phyloP scores from a whole-genome alignment of 2,888 invertebrate species.

The Chrysomela aeneicollis region DNA sequence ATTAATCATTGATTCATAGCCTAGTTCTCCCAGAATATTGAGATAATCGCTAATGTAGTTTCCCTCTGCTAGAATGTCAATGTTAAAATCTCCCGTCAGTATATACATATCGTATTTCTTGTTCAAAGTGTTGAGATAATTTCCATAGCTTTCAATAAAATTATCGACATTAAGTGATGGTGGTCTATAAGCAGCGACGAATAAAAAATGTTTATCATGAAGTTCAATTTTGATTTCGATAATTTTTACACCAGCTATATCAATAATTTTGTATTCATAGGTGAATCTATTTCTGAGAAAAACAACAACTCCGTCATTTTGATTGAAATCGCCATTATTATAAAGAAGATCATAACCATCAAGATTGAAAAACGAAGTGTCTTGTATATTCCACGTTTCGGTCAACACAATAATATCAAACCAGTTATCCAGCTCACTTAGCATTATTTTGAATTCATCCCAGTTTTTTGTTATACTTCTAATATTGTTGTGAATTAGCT shows the following conservation, averaged over 20 bases:
- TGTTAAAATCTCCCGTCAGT: too few species aligned
- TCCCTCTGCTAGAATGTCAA: too few species aligned
- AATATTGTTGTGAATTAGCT: background rate
- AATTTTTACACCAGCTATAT: background rate
- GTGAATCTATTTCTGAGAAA: background rate
- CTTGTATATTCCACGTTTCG: background rate
- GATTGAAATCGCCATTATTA: background rate
- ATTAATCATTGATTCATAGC: background rate
- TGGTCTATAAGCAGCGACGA: background rate
- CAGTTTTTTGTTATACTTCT: constrained; percentile 4
- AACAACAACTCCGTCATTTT: background rate
- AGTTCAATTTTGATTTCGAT: background rate
- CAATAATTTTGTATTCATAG: background rate
- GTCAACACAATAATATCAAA: constrained; percentile 1
- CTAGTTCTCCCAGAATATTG: background rate
- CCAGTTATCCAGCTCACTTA: background rate
- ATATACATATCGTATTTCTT: too few species aligned
- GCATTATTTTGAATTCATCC: background rate
- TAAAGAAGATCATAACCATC: background rate
- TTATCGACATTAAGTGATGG: background rate
- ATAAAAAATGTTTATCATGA: background rate
- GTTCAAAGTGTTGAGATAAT: too few species aligned
- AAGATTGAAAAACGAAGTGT: background rate
- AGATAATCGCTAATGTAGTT: too few species aligned
- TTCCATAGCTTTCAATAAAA: too few species aligned